A percentile compares a stretch with the other conserved stretches of the same genome.
Evolutionary conservation across 2,797 vertebrate genomes (phyloP).

Genomic region (Xiphorhynchus erythropygius): DNA sequence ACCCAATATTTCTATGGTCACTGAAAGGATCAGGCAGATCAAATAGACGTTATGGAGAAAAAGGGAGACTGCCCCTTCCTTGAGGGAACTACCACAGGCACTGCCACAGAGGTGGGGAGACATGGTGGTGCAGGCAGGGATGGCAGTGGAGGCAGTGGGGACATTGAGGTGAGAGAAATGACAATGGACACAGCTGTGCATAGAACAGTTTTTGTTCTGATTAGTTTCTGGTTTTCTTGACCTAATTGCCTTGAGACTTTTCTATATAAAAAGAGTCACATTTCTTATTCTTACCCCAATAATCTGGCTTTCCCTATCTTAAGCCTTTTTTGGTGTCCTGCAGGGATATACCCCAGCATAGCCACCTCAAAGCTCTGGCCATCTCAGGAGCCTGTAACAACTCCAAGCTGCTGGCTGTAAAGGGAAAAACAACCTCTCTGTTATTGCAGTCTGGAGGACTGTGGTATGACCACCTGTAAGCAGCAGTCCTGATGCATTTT

Average conservation of each 20-base stretch:
- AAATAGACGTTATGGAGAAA: background rate
- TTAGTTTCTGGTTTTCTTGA: background rate
- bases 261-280: accelerated
- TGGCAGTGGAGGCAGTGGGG: accelerated
- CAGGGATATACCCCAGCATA: background rate
- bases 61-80: background rate
- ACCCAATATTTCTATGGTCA: background rate
- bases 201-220: accelerated
- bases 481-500: background rate
- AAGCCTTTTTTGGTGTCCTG: background rate
- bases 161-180: background rate
- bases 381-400: background rate
- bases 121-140: accelerated
- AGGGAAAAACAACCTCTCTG: background rate
- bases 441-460: background rate
- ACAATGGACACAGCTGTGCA: accelerated
- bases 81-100: accelerated
- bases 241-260: background rate
- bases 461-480: background rate
- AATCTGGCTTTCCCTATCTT: background rate
- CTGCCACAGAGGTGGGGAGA: background rate
- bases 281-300: background rate
- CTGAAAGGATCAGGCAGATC: background rate
- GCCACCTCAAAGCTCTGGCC: background rate
- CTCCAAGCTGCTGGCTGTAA: background rate